Percentiles rank a stretch among this genome's conserved stretches.
These are phyloP conservation scores for Cinclus cinclus DNA, from an alignment of 2,113 vertebrate species.

Conservation along the genomic window DNA sequence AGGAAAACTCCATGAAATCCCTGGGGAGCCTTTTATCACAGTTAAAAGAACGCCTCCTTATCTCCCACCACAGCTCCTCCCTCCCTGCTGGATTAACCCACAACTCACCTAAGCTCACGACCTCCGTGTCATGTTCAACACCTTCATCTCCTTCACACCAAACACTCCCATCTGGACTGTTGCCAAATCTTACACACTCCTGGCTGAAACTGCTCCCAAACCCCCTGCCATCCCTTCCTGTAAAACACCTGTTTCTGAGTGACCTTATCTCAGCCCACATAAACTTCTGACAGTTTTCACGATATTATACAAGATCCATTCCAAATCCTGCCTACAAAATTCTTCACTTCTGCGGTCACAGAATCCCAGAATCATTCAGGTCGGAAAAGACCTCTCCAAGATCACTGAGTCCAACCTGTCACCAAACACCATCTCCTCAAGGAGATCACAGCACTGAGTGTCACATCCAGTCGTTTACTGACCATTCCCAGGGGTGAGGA, in stretches of 20 bases:
- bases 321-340: not conserved
- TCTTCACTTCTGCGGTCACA: not conserved
- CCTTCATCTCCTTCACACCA: not conserved
- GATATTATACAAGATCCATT: not conserved
- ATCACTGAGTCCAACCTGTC: not conserved
- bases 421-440: not conserved
- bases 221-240: not conserved
- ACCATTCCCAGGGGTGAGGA: not conserved
- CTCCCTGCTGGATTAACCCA: not conserved
- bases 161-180: not conserved
- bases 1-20: not conserved
- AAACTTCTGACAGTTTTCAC: not conserved
- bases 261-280: not conserved
- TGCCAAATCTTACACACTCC: not conserved
- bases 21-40: not conserved
- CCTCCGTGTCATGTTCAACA: fast-evolving
- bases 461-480: fast-evolving
- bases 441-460: not conserved
- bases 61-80: not conserved
- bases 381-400: not conserved
- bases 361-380: not conserved
- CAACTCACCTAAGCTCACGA: not conserved
- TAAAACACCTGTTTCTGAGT: not conserved
- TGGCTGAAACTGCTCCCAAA: not conserved
- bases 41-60: not conserved